Conservation (phyloP, 2,888 invertebrate species). For the Acronicta aceris region DNA sequence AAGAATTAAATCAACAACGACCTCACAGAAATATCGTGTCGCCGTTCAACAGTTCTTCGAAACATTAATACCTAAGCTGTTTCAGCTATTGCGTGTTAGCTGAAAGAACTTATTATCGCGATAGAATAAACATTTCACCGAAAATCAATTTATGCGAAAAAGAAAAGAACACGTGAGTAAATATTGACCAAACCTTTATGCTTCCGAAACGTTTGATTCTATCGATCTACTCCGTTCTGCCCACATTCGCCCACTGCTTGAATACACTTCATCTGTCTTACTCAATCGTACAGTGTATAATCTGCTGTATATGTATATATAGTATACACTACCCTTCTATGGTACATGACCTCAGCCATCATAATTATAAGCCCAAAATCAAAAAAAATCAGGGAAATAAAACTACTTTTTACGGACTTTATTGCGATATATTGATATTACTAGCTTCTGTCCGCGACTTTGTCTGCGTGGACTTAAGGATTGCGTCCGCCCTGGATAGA, state of each 20-base stretch:
- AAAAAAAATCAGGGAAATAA: no score
- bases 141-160: slow-evolving; percentile 16
- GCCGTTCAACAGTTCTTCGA: slow-evolving; percentile 62
- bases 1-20: no score
- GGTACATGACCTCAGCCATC: neutral
- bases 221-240: neutral
- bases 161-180: slow-evolving; percentile 1
- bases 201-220: neutral
- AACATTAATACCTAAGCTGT: slow-evolving; percentile 66
- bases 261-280: neutral
- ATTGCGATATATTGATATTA: no score
- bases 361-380: neutral
- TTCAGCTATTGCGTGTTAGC: slow-evolving; percentile 63
- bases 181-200: slow-evolving; percentile 4
- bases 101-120: slow-evolving; percentile 54
- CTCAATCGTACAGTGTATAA: neutral
- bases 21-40: slow-evolving; percentile 30
- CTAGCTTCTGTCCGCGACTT: no score
- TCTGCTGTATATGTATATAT: neutral
- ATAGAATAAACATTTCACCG: slow-evolving; percentile 26
- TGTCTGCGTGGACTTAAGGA: no score
- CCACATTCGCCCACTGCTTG: neutral
- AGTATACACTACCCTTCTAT: neutral
- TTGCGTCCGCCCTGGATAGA: no score
- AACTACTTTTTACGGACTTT: no score